phyloP scores from a whole-genome alignment of 2,113 vertebrate genomes.

The Apteryx owenii region DNA sequence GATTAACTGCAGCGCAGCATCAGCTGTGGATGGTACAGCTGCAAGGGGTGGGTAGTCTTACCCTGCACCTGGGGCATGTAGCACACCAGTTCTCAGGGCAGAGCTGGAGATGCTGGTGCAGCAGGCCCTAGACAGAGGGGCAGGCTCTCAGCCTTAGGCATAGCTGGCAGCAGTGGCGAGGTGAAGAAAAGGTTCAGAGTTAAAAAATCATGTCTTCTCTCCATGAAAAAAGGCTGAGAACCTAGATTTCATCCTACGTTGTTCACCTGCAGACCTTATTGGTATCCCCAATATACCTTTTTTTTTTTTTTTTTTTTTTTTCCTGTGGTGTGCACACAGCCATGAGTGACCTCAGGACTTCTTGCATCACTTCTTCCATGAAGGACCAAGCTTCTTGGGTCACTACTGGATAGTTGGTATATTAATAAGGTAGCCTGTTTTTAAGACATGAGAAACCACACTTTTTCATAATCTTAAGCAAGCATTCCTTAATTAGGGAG shows the following conservation, averaged over 20 bases:
- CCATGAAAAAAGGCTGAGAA: neutral
- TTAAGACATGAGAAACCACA: neutral
- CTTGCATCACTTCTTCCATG: neutral
- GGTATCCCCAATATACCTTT: neutral
- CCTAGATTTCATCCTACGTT: neutral
- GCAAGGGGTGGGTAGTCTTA: neutral
- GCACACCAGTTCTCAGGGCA: accelerated
- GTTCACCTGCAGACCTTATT: neutral
- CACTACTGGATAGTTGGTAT: neutral
- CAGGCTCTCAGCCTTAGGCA: neutral
- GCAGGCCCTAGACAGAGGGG: neutral
- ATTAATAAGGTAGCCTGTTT: neutral
- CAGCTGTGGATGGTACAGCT: neutral
- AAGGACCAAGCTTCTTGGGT: neutral
- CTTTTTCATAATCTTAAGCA: neutral
- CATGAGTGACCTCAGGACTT: neutral
- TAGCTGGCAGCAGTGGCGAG: neutral
- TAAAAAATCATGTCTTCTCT: neutral
- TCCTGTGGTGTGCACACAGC: neutral
- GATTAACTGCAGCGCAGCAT: neutral
- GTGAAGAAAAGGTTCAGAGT: neutral
- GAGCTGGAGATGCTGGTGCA: neutral
- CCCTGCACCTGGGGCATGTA: neutral
- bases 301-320: neutral
- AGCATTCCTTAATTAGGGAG: neutral